Evolutionary conservation across 2,888 invertebrate genomes (phyloP).

Genomic region (Mycogona germanica): DNA sequence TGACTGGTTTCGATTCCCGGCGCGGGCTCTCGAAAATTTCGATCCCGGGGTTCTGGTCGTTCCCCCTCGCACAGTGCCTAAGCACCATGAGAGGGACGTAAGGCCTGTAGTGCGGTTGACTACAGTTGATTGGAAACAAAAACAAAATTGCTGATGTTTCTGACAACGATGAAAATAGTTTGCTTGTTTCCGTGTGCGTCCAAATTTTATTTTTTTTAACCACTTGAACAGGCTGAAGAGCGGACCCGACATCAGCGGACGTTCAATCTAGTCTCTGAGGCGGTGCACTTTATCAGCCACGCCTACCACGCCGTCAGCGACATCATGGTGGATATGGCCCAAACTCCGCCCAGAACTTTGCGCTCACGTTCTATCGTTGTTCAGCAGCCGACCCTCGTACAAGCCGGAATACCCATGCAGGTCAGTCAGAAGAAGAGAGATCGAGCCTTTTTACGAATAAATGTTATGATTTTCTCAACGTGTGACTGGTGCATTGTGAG

Average conservation of each 20-base stretch:
- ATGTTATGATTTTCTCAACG: too few species aligned
- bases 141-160: conserved; percentile 3
- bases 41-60: too few species aligned
- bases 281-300: conserved; percentile 74
- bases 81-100: too few species aligned
- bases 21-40: too few species aligned
- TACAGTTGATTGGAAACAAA: neutral
- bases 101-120: too few species aligned
- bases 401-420: conserved; percentile 52
- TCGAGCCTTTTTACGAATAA: too few species aligned
- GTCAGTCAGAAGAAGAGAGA: too few species aligned
- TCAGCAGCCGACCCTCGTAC: conserved; percentile 52
- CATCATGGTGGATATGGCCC: conserved; percentile 56
- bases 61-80: too few species aligned
- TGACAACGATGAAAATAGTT: neutral
- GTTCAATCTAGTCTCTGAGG: conserved; percentile 60
- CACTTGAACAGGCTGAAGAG: conserved; percentile 17
- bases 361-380: conserved; percentile 57
- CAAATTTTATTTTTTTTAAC: conserved; percentile 1
- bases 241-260: conserved; percentile 44
- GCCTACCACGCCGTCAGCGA: conserved; percentile 83
- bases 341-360: conserved; percentile 53
- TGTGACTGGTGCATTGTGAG: neutral
- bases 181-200: neutral
- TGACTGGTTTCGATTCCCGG: too few species aligned